These are phyloP conservation scores for Bufo bufo DNA, from an alignment of 2,113 vertebrate genomes.

Conservation along the genomic window DNA sequence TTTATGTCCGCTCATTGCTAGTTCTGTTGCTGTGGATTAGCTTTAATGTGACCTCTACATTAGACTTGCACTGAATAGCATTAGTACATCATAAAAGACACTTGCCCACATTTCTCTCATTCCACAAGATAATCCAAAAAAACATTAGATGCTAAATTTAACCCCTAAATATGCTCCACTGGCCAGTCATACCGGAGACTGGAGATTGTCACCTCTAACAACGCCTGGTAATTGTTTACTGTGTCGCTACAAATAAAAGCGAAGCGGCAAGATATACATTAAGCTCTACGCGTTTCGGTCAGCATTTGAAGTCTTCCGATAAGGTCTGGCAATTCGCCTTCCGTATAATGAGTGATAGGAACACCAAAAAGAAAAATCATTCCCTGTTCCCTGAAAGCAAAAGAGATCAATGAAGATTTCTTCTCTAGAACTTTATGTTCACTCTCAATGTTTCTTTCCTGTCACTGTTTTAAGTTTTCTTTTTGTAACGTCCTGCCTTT, in stretches of 20 bases:
- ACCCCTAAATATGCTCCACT: conserved; percentile 38
- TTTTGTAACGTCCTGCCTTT: too few species aligned
- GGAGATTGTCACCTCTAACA: conserved; percentile 58
- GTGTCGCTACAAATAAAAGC: conserved; percentile 44
- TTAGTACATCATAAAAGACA: conserved; percentile 57
- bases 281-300: not conserved
- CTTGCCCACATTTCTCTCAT: conserved; percentile 6
- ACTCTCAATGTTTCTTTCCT: not conserved
- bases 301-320: conserved; percentile 22
- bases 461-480: not conserved
- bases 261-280: conserved; percentile 28
- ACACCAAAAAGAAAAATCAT: not conserved
- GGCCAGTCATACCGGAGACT: conserved; percentile 51
- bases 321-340: not conserved
- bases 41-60: conserved; percentile 8
- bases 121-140: conserved; percentile 43
- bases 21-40: not conserved
- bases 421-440: not conserved
- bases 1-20: conserved; percentile 25
- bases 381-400: not conserved
- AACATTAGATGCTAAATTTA: conserved; percentile 56
- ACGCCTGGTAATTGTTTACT: conserved; percentile 47
- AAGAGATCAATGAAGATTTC: not conserved
- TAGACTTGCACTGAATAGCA: conserved; percentile 43
- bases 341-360: not conserved